A percentile compares a stretch with the other conserved stretches of the same genome.
Conservation (phyloP, 2,797 vertebrate genomes). For the Lepus townsendii region DNA sequence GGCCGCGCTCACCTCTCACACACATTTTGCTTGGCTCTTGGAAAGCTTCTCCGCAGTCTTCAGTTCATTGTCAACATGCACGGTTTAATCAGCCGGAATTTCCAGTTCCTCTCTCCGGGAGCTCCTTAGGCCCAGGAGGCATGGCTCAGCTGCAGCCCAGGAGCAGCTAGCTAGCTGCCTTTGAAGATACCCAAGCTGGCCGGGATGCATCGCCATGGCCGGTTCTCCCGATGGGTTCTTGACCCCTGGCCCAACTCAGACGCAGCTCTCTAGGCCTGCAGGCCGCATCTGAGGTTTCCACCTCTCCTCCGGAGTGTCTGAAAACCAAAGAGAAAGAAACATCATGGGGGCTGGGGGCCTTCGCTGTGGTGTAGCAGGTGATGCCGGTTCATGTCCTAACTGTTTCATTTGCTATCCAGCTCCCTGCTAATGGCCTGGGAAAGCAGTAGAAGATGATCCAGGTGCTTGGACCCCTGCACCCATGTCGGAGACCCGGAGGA, state of each 20-base stretch:
- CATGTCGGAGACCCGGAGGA: too few species aligned
- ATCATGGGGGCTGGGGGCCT: too few species aligned
- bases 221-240: too few species aligned
- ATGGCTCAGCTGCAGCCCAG: background rate
- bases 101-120: background rate
- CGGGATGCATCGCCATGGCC: background rate
- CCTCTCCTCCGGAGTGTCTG: background rate
- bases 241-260: background rate
- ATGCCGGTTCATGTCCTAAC: too few species aligned
- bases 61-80: conserved; percentile 21
- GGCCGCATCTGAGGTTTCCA: background rate
- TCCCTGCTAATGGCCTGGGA: too few species aligned
- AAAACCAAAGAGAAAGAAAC: background rate
- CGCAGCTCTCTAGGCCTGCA: background rate
- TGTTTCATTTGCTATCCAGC: too few species aligned
- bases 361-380: too few species aligned
- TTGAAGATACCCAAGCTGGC: background rate
- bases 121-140: background rate
- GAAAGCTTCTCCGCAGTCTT: background rate
- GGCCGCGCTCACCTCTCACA: background rate
- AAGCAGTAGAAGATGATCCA: too few species aligned
- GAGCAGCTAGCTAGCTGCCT: background rate
- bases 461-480: too few species aligned
- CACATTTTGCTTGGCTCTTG: background rate
- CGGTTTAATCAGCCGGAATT: background rate